phyloP scores from a whole-genome alignment of 2,113 vertebrate genomes.

The Corapipo altera region DNA sequence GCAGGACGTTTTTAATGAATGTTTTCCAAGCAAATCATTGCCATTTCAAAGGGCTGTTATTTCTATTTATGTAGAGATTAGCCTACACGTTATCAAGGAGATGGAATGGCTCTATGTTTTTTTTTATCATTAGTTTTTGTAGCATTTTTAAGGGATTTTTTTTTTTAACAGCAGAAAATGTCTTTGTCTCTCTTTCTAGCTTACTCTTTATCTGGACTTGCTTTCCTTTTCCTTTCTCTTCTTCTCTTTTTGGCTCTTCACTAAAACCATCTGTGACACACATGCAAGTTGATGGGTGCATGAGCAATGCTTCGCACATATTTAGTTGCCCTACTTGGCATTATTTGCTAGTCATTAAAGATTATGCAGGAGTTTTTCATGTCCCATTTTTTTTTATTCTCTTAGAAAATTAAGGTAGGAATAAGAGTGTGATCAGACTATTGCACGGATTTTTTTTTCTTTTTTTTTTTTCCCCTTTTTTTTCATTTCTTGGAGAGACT shows the following conservation, averaged over 20 bases:
- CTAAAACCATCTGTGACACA: constrained; percentile 16
- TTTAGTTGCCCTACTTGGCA: constrained; percentile 39
- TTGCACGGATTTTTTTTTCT: not conserved
- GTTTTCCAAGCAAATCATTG: constrained; percentile 71
- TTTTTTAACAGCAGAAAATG: not conserved
- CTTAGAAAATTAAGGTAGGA: not conserved
- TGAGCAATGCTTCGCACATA: not conserved
- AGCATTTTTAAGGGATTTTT: not conserved
- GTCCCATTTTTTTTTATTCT: not conserved
- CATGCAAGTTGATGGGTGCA: not conserved
- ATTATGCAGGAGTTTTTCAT: not conserved
- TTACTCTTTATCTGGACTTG: constrained; percentile 18
- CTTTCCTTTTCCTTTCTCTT: constrained; percentile 19
- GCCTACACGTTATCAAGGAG: not conserved
- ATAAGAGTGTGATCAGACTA: not conserved
- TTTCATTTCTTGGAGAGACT: not conserved
- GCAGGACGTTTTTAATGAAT: constrained; percentile 63
- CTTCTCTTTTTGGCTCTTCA: constrained; percentile 12
- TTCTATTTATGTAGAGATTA: constrained; percentile 49
- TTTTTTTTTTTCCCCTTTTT: no score
- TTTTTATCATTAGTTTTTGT: constrained; percentile 14
- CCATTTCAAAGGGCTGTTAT: constrained; percentile 62
- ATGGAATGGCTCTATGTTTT: not conserved
- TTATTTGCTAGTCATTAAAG: constrained; percentile 47
- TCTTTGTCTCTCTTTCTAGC: not conserved